Percentiles rank a stretch among this genome's conserved stretches.
Conservation (phyloP, 37 sponge, comb jelly and placozoan genomes). For the Beroe ovata region DNA sequence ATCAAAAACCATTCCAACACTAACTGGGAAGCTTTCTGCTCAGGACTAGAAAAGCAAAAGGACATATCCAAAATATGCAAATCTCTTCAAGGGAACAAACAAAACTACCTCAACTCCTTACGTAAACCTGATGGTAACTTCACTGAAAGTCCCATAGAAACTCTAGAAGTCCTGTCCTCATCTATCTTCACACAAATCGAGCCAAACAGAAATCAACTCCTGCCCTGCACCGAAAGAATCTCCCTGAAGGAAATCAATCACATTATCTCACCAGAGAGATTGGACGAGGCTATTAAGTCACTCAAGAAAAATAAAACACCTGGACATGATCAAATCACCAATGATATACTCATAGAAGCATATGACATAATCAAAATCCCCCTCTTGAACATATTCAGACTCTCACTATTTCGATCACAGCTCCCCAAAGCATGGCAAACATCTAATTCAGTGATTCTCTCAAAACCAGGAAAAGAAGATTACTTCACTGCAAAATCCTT, state of each 20-base stretch:
- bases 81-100: slow-evolving; percentile 41
- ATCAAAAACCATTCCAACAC: not conserved
- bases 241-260: slow-evolving; percentile 26
- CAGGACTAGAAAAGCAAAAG: slow-evolving; percentile 29
- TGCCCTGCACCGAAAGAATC: not conserved
- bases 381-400: slow-evolving; percentile 5
- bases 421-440: slow-evolving; percentile 49
- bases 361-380: not conserved
- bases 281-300: slow-evolving; percentile 8
- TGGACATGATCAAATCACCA: slow-evolving; percentile 24
- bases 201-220: not conserved
- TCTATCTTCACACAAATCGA: not conserved
- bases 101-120: not conserved
- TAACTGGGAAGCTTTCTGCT: slow-evolving; percentile 28
- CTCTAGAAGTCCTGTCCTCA: not conserved
- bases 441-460: not conserved
- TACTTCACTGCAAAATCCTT: slow-evolving; percentile 65
- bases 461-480: slow-evolving; percentile 39
- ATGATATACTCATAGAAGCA: slow-evolving; percentile 49
- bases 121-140: slow-evolving; percentile 3
- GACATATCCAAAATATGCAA: slow-evolving; percentile 34
- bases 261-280: not conserved
- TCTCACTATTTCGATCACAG: not conserved
- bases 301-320: slow-evolving; percentile 13
- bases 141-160: slow-evolving; percentile 18